Percentiles rank a stretch among this genome's conserved stretches.
phyloP scores from a whole-genome alignment of 2,797 vertebrate species.

The Alectoris magna region DNA sequence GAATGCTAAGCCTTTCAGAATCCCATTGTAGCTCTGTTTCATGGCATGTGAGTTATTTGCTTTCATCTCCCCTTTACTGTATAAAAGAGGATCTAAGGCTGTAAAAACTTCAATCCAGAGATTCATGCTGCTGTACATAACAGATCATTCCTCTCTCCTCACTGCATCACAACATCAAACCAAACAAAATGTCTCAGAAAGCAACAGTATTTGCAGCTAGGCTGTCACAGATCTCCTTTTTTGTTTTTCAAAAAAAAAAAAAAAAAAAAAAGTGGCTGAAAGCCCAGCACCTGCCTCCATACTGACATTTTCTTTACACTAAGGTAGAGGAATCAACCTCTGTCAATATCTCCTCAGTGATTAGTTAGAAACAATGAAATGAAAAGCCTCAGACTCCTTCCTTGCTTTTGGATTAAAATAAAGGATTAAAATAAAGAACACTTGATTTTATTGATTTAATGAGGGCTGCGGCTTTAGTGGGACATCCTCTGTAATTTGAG shows the following conservation, averaged over 20 bases:
- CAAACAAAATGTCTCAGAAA: constrained; percentile 81
- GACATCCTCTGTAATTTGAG: constrained; percentile 52
- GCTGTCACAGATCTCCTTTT: constrained; percentile 65
- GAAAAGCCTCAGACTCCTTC: constrained; percentile 69
- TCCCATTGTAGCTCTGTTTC: constrained; percentile 79
- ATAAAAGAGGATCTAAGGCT: constrained; percentile 81
- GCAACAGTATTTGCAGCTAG: constrained; percentile 71
- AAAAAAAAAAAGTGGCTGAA: constrained; percentile 62
- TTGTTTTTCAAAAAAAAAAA: constrained; percentile 62
- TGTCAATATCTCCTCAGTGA: constrained; percentile 72
- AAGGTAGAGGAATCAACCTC: constrained; percentile 80
- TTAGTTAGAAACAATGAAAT: constrained; percentile 79
- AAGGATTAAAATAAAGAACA: constrained; percentile 80
- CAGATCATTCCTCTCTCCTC: constrained; percentile 78
- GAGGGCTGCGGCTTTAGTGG: constrained; percentile 56
- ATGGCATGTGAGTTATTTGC: constrained; percentile 78
- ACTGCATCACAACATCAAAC: constrained; percentile 78
- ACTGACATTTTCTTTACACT: constrained; percentile 79
- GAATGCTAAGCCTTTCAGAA: constrained; percentile 76
- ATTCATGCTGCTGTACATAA: constrained; percentile 81
- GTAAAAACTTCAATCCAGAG: constrained; percentile 80
- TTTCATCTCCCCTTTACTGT: constrained; percentile 81
- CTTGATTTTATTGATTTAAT: constrained; percentile 81
- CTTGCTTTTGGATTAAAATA: constrained; percentile 68
- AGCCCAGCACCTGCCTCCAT: constrained; percentile 77